Conservation (phyloP, 2,113 vertebrate species). For the Tringa solitaria region DNA sequence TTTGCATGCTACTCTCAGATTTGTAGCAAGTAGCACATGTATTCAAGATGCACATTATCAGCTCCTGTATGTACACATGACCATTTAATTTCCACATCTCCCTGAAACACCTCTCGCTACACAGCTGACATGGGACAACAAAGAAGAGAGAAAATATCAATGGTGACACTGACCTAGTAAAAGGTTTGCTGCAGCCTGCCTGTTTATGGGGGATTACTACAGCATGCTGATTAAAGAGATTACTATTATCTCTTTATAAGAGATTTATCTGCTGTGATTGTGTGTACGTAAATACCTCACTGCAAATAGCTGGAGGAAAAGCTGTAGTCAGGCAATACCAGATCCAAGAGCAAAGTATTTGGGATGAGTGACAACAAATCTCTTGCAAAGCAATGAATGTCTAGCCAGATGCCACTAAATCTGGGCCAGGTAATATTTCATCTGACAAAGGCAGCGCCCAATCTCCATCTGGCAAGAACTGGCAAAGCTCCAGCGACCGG, state of each 20-base stretch:
- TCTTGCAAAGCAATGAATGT: background rate
- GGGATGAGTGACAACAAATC: slow-evolving; percentile 22
- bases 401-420: background rate
- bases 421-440: background rate
- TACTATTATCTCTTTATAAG: slow-evolving; percentile 37
- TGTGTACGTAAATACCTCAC: background rate
- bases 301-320: slow-evolving; percentile 29
- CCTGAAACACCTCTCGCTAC: background rate
- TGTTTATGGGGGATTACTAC: background rate
- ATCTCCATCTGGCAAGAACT: background rate
- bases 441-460: background rate
- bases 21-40: background rate
- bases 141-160: background rate
- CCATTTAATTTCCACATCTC: background rate
- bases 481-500: background rate
- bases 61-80: background rate
- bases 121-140: background rate
- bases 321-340: background rate
- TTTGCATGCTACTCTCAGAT: background rate
- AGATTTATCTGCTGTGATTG: slow-evolving; percentile 22
- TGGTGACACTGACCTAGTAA: slow-evolving; percentile 2
- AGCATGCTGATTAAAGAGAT: slow-evolving; percentile 35
- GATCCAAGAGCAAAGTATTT: background rate
- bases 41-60: background rate
- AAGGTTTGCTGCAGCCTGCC: background rate